Base-by-base conservation (phyloP, 2,888 invertebrate species). In the Psococerastis gibbosa region DNA sequence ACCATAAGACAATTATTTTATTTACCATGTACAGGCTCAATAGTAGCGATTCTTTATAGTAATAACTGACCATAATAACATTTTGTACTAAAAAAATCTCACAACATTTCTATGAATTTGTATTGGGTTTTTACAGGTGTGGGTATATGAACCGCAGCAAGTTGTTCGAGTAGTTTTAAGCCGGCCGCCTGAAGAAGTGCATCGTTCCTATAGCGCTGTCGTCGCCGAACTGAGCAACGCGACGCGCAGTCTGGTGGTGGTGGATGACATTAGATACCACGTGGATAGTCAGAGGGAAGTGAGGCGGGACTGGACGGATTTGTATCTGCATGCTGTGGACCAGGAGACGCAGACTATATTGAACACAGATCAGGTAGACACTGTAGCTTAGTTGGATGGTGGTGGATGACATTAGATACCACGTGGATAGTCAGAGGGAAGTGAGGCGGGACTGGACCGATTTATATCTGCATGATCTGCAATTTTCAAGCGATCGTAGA, bases 91-190 rank as follows among this genome's bases (percentile, higher is more conserved):
- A n/a, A n/a, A n/a, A n/a, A n/a, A n/a, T n/a, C n/a, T n/a, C n/a
- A n/a, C n/a, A n/a, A n/a, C n/a, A n/a, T n/a, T n/a, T n/a, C n/a
- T n/a, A n/a, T n/a, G n/a, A n/a, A n/a, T n/a, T n/a, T n/a, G n/a
- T n/a, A n/a, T n/a, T n/a, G n/a, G n/a, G n/a, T n/a, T 43, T 44
- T 54, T 57, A 9, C 54, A 88, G 87, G 70, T 91, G 9, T 92
- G 91, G 89, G 75, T 92, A 34, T 88, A 85, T 52, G 84, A 87
- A 56, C 77, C 80, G 0, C 75, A 78, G 0, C 79, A 89, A 49
- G 66, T 88, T 42, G 81, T 88, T 46, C 71, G 83, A 46, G 76
- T 92, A 47, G 85, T 88, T 48, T 66, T 91, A 15, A 85, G 85
- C 0, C 72, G 83, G 32, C 77, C 83, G 11, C 82, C 85, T 3